Percentiles rank a stretch among this genome's conserved stretches.
These are phyloP conservation scores for Grammomys dolichurus DNA, from an alignment of 2,113 vertebrate genomes.

Conservation along the genomic window DNA sequence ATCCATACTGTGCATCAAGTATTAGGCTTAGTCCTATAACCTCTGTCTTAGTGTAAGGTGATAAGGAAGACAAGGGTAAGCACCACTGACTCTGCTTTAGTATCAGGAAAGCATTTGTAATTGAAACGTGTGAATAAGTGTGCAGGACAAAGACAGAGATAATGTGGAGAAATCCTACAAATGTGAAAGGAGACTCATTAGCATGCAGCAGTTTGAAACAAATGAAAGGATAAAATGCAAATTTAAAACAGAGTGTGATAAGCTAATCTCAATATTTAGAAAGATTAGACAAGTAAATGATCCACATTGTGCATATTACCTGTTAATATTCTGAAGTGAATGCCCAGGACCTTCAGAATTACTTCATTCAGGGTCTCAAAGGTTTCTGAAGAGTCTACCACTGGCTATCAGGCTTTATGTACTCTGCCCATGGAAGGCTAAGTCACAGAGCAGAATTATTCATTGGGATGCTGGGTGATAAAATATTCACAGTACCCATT, in stretches of 20 bases:
- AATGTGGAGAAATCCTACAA: conserved; percentile 50
- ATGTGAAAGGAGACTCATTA: conserved; percentile 43
- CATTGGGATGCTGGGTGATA: conserved; percentile 65
- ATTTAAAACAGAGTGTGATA: neutral
- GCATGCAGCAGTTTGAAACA: conserved; percentile 40
- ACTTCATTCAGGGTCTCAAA: conserved; percentile 53
- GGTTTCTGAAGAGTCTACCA: conserved; percentile 61
- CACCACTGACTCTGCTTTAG: neutral
- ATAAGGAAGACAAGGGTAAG: neutral
- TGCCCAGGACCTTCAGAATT: conserved; percentile 45
- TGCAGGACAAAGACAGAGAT: neutral
- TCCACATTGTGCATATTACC: conserved; percentile 28
- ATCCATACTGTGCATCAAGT: neutral
- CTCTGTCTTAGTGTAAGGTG: neutral
- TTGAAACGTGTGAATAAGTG: conserved; percentile 10
- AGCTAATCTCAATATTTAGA: conserved; percentile 69
- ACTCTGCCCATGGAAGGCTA: conserved; percentile 50
- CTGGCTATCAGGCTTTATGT: conserved; percentile 33
- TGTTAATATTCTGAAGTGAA: conserved; percentile 54
- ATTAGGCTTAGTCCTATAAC: neutral
- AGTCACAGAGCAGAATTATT: conserved; percentile 71
- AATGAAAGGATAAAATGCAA: conserved; percentile 38
- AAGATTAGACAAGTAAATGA: conserved; percentile 50
- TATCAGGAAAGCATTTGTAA: neutral
- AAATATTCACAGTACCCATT: conserved; percentile 74